These are phyloP conservation scores for Diadromus collaris DNA, from an alignment of 2,888 invertebrate genomes.

Conservation along the genomic window DNA sequence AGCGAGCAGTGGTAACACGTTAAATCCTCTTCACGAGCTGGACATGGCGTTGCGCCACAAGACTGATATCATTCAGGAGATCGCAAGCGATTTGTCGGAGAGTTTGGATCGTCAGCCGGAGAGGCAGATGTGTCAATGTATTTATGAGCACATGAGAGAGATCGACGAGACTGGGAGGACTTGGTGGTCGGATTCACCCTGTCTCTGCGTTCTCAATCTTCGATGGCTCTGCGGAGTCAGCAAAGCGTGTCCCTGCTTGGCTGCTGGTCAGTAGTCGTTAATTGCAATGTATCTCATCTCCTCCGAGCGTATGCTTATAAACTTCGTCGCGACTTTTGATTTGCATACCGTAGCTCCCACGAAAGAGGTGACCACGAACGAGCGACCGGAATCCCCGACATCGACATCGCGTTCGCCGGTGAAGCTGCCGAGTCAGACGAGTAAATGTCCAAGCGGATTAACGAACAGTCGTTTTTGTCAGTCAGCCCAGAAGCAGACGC, in stretches of 20 bases:
- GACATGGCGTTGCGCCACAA: constrained; percentile 48
- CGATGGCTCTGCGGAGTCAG: constrained; percentile 68
- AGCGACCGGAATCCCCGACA: constrained; percentile 48
- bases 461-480: constrained; percentile 38
- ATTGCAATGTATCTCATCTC: neutral
- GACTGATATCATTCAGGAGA: constrained; percentile 52
- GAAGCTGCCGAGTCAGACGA: neutral
- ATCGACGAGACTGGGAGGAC: constrained; percentile 69
- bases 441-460: neutral
- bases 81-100: constrained; percentile 51
- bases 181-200: constrained; percentile 73
- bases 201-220: constrained; percentile 74
- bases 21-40: constrained; percentile 41
- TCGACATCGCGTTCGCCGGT: constrained; percentile 33
- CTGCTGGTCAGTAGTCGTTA: constrained; percentile 39
- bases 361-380: constrained; percentile 40
- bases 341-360: constrained; percentile 19
- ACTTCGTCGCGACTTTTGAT: neutral
- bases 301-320: neutral
- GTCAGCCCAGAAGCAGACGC: constrained; percentile 73
- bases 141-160: constrained; percentile 73
- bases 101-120: constrained; percentile 52
- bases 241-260: constrained; percentile 71
- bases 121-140: constrained; percentile 72
- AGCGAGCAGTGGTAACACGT: constrained; percentile 28